Evolutionary conservation across 2,113 vertebrate genomes (phyloP).

Genomic region (Orthochromis malagaraziensis): DNA sequence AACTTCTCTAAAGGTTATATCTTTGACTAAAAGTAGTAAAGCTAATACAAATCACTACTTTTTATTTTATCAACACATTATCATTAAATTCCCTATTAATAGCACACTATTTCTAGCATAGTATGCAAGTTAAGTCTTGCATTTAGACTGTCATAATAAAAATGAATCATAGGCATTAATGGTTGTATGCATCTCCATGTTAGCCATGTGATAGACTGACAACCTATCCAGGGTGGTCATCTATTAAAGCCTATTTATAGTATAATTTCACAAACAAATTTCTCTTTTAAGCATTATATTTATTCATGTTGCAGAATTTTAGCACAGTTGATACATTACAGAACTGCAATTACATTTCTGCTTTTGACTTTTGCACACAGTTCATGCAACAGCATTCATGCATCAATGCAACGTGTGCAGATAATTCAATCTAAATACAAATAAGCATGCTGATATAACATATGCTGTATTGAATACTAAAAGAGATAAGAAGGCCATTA

Average conservation of each 20-base stretch:
- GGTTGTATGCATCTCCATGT: rapidly evolving
- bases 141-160: not conserved
- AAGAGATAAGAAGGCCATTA: not conserved
- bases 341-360: not conserved
- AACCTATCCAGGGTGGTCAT: not conserved
- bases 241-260: not conserved
- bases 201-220: not conserved
- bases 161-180: not conserved
- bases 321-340: not conserved
- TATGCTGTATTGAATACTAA: not conserved
- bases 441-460: not conserved
- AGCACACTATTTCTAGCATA: not conserved
- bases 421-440: rapidly evolving
- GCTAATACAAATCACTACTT: not conserved
- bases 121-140: not conserved
- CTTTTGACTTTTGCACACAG: not conserved
- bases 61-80: not conserved
- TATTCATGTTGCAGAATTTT: not conserved
- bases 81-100: not conserved
- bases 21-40: not conserved
- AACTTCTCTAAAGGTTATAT: not conserved
- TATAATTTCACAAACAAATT: not conserved
- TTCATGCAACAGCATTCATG: not conserved
- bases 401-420: rapidly evolving
- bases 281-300: not conserved